A percentile compares a stretch with the other conserved stretches of the same genome.
Evolutionary conservation across 1,140 invertebrate genomes (phyloP).

Genomic region (Lutraria rhynchaena): DNA sequence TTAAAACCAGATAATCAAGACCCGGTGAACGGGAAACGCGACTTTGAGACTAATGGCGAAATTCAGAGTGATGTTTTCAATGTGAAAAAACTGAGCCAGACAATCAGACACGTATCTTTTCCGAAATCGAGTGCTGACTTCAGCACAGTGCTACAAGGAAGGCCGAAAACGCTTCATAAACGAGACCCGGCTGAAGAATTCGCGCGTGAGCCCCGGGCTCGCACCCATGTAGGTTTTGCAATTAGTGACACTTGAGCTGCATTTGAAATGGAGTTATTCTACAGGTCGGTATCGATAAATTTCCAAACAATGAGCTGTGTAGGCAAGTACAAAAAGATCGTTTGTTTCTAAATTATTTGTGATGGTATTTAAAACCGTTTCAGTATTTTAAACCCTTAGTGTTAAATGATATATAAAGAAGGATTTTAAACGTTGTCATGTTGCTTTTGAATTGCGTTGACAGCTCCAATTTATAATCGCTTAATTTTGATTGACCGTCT

Average conservation of each 20-base stretch:
- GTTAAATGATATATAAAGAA: no score
- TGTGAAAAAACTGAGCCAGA: constrained; percentile 14
- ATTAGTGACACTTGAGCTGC: constrained; percentile 9
- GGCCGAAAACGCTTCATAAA: constrained; percentile 46
- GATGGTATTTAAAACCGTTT: no score
- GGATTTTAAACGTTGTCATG: no score
- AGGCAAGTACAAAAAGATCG: no score
- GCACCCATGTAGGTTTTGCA: constrained; percentile 45
- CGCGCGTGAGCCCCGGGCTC: constrained; percentile 24
- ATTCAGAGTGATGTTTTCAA: constrained; percentile 7
- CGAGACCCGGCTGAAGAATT: constrained; percentile 35
- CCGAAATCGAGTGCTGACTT: constrained; percentile 51
- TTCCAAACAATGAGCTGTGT: no score
- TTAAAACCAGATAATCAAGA: not conserved
- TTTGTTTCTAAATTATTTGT: no score
- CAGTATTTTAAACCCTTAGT: no score
- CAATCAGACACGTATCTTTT: constrained; percentile 44
- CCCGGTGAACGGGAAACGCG: not conserved
- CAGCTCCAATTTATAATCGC: no score
- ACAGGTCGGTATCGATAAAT: no score
- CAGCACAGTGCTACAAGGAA: constrained; percentile 33
- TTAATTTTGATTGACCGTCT: no score
- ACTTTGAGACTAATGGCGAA: not conserved
- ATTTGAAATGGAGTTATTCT: not conserved
- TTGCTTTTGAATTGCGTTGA: no score